These are phyloP conservation scores for Ophiodon elongatus DNA, from an alignment of 2,113 vertebrate genomes.

Conservation along the genomic window DNA sequence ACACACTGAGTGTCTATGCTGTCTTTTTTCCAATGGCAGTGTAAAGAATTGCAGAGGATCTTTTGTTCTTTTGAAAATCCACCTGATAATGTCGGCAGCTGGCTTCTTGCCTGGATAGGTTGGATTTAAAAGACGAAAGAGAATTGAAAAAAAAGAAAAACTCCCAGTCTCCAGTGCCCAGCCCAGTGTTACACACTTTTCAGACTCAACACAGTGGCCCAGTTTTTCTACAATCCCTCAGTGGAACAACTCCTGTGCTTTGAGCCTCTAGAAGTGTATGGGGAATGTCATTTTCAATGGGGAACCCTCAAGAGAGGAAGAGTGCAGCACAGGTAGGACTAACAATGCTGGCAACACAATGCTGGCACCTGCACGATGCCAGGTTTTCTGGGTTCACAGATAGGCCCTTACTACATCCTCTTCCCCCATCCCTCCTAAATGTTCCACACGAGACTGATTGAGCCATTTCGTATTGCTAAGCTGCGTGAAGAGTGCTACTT, in stretches of 20 bases:
- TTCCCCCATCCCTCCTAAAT: constrained; percentile 23
- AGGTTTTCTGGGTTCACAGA: constrained; percentile 61
- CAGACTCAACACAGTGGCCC: constrained; percentile 61
- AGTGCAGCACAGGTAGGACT: constrained; percentile 64
- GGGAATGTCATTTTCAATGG: constrained; percentile 55
- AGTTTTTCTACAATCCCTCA: constrained; percentile 58
- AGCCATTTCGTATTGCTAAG: constrained; percentile 75
- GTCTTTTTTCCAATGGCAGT: constrained; percentile 36
- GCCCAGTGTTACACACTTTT: constrained; percentile 50
- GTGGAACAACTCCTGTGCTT: constrained; percentile 47
- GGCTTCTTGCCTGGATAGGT: constrained; percentile 64
- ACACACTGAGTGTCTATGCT: constrained; percentile 21
- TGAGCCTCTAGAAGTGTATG: constrained; percentile 37
- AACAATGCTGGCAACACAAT: constrained; percentile 48
- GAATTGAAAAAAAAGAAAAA: background rate
- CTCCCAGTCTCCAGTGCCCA: constrained; percentile 43
- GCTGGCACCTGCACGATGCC: constrained; percentile 31
- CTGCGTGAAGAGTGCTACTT: constrained; percentile 73
- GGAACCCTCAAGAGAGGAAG: constrained; percentile 43
- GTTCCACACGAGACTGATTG: constrained; percentile 72
- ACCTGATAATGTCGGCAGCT: constrained; percentile 74
- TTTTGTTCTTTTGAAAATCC: constrained; percentile 78
- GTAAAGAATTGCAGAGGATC: constrained; percentile 62
- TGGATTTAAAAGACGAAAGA: constrained; percentile 64
- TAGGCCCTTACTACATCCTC: constrained; percentile 26